A percentile compares a stretch with the other conserved stretches of the same genome.
Conservation (phyloP, 2,113 vertebrate species). For the Alligator sinensis region DNA sequence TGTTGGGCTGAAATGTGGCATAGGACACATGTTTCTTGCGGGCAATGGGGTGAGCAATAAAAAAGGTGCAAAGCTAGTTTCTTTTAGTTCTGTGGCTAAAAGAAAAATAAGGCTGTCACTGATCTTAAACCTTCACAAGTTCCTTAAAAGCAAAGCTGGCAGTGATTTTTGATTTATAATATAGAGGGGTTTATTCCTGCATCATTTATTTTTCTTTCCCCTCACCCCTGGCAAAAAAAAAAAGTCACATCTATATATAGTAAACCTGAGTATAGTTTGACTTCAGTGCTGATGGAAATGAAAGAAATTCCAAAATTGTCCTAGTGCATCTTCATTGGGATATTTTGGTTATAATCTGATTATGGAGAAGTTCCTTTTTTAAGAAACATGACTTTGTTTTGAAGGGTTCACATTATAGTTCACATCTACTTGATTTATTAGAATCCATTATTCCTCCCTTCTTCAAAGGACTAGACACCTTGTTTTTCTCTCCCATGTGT, state of each 20-base stretch:
- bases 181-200: neutral
- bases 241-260: neutral
- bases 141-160: neutral
- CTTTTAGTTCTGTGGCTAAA: neutral
- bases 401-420: neutral
- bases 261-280: rapidly evolving
- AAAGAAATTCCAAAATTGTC: neutral
- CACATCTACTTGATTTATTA: neutral
- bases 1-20: neutral
- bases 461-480: rapidly evolving
- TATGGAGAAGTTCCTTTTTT: neutral
- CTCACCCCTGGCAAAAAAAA: neutral
- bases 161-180: neutral
- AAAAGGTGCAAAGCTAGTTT: neutral
- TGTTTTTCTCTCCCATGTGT: rapidly evolving
- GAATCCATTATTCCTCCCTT: rapidly evolving
- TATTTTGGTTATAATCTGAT: neutral
- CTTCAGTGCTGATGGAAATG: rapidly evolving
- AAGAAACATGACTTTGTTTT: neutral
- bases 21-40: neutral
- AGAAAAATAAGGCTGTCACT: neutral
- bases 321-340: neutral
- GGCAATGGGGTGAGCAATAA: neutral
- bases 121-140: neutral
- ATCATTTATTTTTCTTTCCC: neutral